Base-by-base conservation (phyloP, 1,140 invertebrate genomes). In the Megalonaias nervosa region DNA sequence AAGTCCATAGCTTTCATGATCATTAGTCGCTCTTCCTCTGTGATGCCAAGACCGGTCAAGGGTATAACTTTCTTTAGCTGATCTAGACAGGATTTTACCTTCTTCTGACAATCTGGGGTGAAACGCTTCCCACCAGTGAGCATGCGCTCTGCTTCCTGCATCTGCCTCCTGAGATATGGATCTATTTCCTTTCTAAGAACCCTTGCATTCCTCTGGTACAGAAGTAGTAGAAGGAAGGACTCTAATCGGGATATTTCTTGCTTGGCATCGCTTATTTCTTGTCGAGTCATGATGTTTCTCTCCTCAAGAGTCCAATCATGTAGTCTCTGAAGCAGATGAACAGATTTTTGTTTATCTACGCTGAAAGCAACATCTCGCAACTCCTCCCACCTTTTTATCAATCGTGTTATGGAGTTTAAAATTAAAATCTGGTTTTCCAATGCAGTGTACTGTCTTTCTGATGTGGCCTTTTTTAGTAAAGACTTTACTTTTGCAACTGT, bases 1-100 rank as follows among this genome's bases (percentile, higher is more conserved):
- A 94, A 84, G 2, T 90, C 92, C 81, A 95, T 92, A 0, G 94
- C 94, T 86, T 90, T 86, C 0, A 95, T 90, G 68, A 95, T 93
- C 86, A 92, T 82, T 59, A 89, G 81, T 69, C 90, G 89, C 88
- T 95, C 94, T 67, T 87, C 73, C 23, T 93, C 91, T 6, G 87
- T 91, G 5, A 94, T 88, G 19, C 89, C 82, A 57, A 85, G 76
- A 14, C 70, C 87, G 17, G 91, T 82, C 9, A 88, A 83, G 5
- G 82, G 80, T 16, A 83, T 59, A 15, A 26, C 19, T 31, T 78
- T 73, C 31, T 79, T 66, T 5, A 86, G 64, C 2, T 81, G 68
- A 1, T 74, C 66, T 11, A 83, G n/a, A 15, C 84, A 74, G 15
- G 64, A 3, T 60, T 82, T 71, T 56, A 78, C 76, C 15, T 26